Evolutionary conservation across 2,888 invertebrate species (phyloP).

Genomic region (Slavum lentiscoides): DNA sequence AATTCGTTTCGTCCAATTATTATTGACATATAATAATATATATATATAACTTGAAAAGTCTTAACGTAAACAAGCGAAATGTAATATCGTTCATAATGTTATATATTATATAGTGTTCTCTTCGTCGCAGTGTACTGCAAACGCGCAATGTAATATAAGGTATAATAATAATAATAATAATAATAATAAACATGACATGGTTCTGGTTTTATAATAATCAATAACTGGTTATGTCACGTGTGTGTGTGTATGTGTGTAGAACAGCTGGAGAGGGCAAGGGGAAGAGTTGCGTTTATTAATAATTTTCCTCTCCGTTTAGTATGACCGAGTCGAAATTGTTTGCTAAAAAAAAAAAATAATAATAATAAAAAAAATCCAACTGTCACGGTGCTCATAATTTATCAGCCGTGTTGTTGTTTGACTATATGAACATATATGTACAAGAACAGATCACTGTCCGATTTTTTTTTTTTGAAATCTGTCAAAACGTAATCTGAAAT

Average conservation of each 20-base stretch:
- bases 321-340: constrained; percentile 19
- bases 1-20: background rate
- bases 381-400: constrained; percentile 27
- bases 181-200: constrained; percentile 23
- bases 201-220: constrained; percentile 45
- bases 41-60: background rate
- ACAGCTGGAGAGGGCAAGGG: constrained; percentile 3
- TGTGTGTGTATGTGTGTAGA: background rate
- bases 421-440: background rate
- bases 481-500: constrained; percentile 11
- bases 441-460: background rate
- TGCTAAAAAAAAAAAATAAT: constrained; percentile 5
- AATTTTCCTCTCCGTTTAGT: constrained; percentile 46
- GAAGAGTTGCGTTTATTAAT: constrained; percentile 18
- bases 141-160: background rate
- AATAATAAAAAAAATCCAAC: background rate
- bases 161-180: background rate
- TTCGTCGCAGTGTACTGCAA: background rate
- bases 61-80: background rate
- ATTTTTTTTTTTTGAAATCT: constrained; percentile 11
- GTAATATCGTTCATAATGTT: background rate
- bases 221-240: constrained; percentile 49
- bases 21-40: background rate
- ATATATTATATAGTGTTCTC: too few species aligned
- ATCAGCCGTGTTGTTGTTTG: constrained; percentile 33